Base-by-base conservation (phyloP, 2,797 vertebrate genomes). In the Poecilia wingei region DNA sequence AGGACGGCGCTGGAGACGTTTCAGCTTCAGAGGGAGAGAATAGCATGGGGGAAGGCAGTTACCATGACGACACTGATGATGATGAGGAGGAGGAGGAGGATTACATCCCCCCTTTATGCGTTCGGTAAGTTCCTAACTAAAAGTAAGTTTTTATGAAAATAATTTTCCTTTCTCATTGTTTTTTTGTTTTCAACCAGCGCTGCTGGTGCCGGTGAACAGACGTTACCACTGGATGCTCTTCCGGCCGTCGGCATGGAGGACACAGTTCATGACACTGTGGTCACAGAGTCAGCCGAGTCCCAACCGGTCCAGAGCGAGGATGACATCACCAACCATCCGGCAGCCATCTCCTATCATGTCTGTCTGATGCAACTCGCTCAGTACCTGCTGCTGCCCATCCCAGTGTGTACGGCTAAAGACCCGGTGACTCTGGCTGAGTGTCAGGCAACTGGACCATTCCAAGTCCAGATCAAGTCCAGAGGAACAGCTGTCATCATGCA, bases 301-400 rank as follows among this genome's bases (percentile, higher is more conserved):
- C 36, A 8, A 25, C 36, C 39, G 43, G 66, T 18, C 22, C 36
- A 25, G 10, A 33, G 33, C 16, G 72, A 74, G 33, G 49, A 74
- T 55, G 72, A 74, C 72, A 74, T 74, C 33, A n/a, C 25, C 41
- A 33, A 25, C 4, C 70, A 49, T 49, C 28, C 45, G 47, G 70
- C 70, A 49, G 43, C 70, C 25, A 43, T 72, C 46, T 2, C 39
- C 6, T 72, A 49, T 8, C 70, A 72, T 10, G 16, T 9, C 46
- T 72, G 70, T 49, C 28, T 49, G 46, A 33, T 55, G 22, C 72
- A 74, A 20, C 72, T 74, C 13, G 72, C 36, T 25, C 20, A 41
- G 22, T 74, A 53, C 13, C 20, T 74, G 33, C 9, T 55, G 33
- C 49, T 55, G 8, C 72, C 72, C 2, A 25, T 74, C 70, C n/a